Percentiles rank a stretch among this genome's conserved stretches.
phyloP scores from a whole-genome alignment of 2,888 invertebrate species.

The Calameuta filiformis region DNA sequence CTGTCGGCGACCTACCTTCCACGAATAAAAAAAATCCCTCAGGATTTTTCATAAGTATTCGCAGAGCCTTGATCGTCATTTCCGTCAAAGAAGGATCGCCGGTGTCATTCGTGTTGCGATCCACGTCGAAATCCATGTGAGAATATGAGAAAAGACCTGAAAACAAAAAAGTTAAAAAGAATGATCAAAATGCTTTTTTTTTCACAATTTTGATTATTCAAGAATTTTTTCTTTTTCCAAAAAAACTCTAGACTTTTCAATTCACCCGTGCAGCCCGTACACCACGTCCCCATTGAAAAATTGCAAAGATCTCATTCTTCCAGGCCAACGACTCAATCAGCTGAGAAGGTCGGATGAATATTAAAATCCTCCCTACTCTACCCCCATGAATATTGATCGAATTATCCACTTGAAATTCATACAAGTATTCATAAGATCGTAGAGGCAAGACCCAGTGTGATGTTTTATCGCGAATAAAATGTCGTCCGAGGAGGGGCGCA shows the following conservation, averaged over 20 bases:
- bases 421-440: background rate
- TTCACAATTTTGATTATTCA: background rate
- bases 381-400: background rate
- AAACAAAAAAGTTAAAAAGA: slow-evolving; percentile 16
- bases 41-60: slow-evolving; percentile 77
- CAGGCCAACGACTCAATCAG: background rate
- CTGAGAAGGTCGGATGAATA: background rate
- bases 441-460: background rate
- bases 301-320: background rate
- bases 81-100: slow-evolving; percentile 82
- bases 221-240: too few species aligned
- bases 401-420: background rate
- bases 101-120: slow-evolving; percentile 74
- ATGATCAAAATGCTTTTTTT: background rate
- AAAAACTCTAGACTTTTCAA: background rate
- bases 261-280: background rate
- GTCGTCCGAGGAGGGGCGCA: too few species aligned
- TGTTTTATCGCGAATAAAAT: background rate
- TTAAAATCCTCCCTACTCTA: background rate
- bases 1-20: slow-evolving; percentile 71
- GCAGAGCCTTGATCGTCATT: slow-evolving; percentile 80
- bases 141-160: slow-evolving; percentile 81
- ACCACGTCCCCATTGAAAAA: background rate
- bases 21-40: slow-evolving; percentile 81
- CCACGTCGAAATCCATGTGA: slow-evolving; percentile 83